These are phyloP conservation scores for Lepus europaeus DNA, from an alignment of 2,113 vertebrate genomes.

Conservation along the genomic window DNA sequence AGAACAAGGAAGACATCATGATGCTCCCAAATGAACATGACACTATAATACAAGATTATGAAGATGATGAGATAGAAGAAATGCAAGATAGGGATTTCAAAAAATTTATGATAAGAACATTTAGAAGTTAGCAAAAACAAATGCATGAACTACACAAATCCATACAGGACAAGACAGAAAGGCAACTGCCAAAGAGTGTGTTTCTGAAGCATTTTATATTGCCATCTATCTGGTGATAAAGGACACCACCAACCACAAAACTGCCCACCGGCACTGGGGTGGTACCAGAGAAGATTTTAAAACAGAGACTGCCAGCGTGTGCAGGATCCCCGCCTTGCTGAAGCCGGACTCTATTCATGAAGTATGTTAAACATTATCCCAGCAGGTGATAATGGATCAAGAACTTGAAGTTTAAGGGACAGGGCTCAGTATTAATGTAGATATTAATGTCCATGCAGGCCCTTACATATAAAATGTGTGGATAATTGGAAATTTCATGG, in stretches of 20 bases:
- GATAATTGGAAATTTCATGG: constrained; percentile 19
- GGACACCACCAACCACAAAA: constrained; percentile 18
- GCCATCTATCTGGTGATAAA: background rate
- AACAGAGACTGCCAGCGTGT: background rate
- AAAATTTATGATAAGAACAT: no score
- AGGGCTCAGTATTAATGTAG: background rate
- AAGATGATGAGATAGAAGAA: no score
- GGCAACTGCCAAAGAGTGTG: constrained; percentile 31
- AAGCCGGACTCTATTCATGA: background rate
- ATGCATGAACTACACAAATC: no score
- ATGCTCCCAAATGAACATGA: no score
- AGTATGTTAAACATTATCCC: background rate
- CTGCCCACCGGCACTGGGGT: background rate
- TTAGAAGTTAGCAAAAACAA: no score
- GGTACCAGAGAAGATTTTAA: background rate
- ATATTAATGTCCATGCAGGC: background rate
- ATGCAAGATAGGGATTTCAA: no score
- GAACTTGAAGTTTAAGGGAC: background rate
- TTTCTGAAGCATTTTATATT: background rate
- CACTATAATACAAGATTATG: no score
- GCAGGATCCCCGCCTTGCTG: background rate
- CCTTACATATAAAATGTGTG: background rate
- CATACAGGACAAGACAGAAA: background rate
- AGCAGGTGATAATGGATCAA: background rate
- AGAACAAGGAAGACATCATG: no score